phyloP scores from a whole-genome alignment of 2,888 invertebrate genomes.

The Hesperia comma region DNA sequence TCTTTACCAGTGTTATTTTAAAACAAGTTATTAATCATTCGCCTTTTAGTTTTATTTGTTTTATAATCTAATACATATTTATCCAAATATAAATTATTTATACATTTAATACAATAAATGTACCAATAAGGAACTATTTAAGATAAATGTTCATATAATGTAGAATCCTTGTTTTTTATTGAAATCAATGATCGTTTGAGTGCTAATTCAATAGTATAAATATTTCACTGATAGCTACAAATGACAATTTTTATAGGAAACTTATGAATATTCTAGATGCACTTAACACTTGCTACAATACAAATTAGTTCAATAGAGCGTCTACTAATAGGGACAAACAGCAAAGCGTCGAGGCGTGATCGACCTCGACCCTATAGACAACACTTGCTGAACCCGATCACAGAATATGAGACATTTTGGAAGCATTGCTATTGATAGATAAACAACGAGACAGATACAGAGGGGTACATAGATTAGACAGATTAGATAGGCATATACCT shows the following conservation, averaged over 20 bases:
- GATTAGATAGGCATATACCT: too few species aligned
- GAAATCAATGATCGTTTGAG: not conserved
- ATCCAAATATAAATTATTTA: not conserved
- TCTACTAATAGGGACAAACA: too few species aligned
- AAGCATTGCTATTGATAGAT: too few species aligned
- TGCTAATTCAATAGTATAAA: not conserved
- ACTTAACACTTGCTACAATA: too few species aligned
- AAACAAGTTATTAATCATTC: not conserved
- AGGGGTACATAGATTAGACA: too few species aligned
- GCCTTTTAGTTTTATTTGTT: conserved; percentile 11
- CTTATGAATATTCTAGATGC: not conserved
- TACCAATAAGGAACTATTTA: conserved; percentile 6
- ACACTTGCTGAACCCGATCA: too few species aligned
- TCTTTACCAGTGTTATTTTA: conserved; percentile 8
- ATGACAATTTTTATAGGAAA: not conserved
- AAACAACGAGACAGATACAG: too few species aligned
- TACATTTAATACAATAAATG: not conserved
- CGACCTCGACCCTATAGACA: too few species aligned
- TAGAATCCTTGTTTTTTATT: not conserved
- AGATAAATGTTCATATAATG: conserved; percentile 12
- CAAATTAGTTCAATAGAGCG: too few species aligned
- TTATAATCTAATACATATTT: not conserved
- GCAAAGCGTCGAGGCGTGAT: too few species aligned
- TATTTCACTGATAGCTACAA: not conserved
- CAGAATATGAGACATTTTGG: too few species aligned